Base-by-base conservation (phyloP, 2,797 vertebrate genomes). In the Geotrypetes seraphini region DNA sequence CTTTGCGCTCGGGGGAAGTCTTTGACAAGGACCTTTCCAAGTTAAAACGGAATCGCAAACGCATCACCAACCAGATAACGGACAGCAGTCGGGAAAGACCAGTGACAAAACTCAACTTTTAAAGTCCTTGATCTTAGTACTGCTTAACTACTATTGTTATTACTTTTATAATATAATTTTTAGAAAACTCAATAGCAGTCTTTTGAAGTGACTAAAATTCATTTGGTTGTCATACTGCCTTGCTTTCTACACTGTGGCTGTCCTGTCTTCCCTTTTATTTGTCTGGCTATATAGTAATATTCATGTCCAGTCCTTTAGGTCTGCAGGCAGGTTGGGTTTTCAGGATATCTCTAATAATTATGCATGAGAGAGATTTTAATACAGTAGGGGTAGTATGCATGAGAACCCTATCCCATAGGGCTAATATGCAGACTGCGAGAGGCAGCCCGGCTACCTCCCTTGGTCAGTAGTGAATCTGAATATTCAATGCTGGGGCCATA, bases 11-110 rank as follows among this genome's bases (percentile, higher is more conserved):
- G 0, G 96, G 95, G 1, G 96, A 99, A 64, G 95, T 99, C 46
- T 99, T 99, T 2, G 96, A 99, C 78, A 99, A 98, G 70, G 96
- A 99, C 80, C 78, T 99, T 60, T 92, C 88, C 53, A 99, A 99
- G 72, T 86, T 99, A 76, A 99, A 99, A 47, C 88, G 96, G 48
- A 97, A 96, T 60, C 93, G 96, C 59, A 97, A 97, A 38, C 90
- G 95, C 60, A 86, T 93, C 36, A 81, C 86, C 78, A 94, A 57
- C 79, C 89, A 91, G 73, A 69, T 72, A 53, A 81, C 90, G 0
- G 95, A 97, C 50, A 60, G 82, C 1, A 59, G 86, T 69, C 83
- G 96, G 8, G 96, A 99, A 73, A 81, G 96, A 26, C 92, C 92
- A 0, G 37, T 94, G 71, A 97, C 91, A 7, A 98, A 97, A 64